Evolutionary conservation across 2,797 vertebrate genomes (phyloP).

Genomic region (Clarias fuscus): DNA sequence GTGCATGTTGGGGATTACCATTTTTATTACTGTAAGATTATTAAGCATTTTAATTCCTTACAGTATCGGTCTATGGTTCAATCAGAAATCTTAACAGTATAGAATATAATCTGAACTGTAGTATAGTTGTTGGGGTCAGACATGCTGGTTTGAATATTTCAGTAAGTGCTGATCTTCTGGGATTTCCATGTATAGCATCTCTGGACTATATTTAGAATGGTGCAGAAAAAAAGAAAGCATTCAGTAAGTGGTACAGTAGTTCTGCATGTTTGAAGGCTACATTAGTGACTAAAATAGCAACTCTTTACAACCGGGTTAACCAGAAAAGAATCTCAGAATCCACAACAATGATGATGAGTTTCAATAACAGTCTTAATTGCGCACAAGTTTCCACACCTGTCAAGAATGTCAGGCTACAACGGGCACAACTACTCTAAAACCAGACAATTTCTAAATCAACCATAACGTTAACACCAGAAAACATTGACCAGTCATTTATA

Average conservation of each 20-base stretch:
- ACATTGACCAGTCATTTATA: too few species aligned
- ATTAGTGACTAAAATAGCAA: not conserved
- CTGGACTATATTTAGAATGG: not conserved
- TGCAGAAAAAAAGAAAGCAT: not conserved
- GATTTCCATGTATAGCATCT: not conserved
- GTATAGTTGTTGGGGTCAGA: not conserved
- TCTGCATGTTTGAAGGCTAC: not conserved
- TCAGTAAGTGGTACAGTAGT: not conserved
- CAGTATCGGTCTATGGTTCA: not conserved
- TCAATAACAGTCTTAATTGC: not conserved
- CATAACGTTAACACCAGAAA: too few species aligned
- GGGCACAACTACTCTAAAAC: not conserved
- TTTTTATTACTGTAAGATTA: not conserved
- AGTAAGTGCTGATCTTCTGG: not conserved
- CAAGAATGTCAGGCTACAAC: too few species aligned
- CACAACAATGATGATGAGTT: not conserved
- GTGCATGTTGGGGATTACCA: not conserved
- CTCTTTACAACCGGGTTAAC: not conserved
- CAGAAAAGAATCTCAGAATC: not conserved
- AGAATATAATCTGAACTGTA: not conserved
- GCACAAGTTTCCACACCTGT: too few species aligned
- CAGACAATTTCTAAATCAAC: too few species aligned
- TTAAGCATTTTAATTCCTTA: not conserved
- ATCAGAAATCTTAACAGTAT: not conserved
- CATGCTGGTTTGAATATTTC: not conserved